Evolutionary conservation across 2,113 vertebrate genomes (phyloP), one percentile per base, ranked within the genome.

Genomic region (Manacus vitellinus): DNA sequence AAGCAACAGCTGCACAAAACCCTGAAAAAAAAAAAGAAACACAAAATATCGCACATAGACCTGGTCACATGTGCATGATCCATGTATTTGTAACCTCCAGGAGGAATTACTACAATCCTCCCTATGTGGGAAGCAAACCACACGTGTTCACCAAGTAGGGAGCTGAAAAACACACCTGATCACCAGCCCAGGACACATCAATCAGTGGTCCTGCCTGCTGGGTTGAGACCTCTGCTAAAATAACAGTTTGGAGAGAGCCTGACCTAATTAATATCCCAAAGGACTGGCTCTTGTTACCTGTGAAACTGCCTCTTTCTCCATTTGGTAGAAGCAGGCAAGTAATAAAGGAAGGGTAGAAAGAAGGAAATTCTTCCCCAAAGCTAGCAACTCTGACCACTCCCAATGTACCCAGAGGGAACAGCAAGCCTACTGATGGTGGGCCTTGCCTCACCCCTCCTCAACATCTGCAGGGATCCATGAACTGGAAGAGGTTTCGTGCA

Each of bases 1-100:
- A 3, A 79, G 24, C 19, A 86, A 76, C 31, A 46, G n/a, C 23
- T 66, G 46, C 41, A 75, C 65, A 90, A 95, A 90, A 62, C 1
- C 5, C 31, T 3, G 0, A 51, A 44, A 83, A 41, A 35, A 58
- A 24, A 13, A 0, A 52, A 27, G 1, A 54, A 71, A n/a, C 14
- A 51, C 24, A 37, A 43, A 59, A 56, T 28, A 51, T 1, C 1
- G 1, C 21, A 24, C 43, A 49, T 2, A 49, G 24, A 55, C 0
- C 1, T 35, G 76, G 28, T 62, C 43, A 46, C 19, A 28, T 28
- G 25, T 52, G 51, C 59, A 30, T 0, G 1, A 78, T 46, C 10
- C 54, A 47, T 0, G 0, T 16, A 63, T 28, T 20, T 4, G 20
- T 12, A 88, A 82, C 33, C 52, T 84, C 63, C 55, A 63, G 67